phyloP scores from a whole-genome alignment of 2,888 invertebrate genomes.

The Phengaris alcon region DNA sequence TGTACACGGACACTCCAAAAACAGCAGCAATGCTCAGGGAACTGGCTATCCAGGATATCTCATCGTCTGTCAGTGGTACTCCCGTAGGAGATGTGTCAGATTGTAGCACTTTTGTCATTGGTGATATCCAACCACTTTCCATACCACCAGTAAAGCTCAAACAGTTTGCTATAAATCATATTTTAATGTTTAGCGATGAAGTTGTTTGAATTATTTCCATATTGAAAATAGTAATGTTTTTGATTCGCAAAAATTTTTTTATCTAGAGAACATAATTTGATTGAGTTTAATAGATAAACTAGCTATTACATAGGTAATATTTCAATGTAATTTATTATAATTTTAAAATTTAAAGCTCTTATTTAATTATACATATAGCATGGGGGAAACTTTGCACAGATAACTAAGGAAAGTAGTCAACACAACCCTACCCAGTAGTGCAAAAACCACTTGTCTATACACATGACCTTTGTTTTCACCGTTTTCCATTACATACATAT shows the following conservation, averaged over 20 bases:
- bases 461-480: constrained; percentile 36
- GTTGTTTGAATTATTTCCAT: too few species aligned
- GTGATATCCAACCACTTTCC: constrained; percentile 63
- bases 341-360: too few species aligned
- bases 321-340: too few species aligned
- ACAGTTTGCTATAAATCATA: constrained; percentile 54
- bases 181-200: background rate
- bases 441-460: constrained; percentile 40
- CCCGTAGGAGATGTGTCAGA: constrained; percentile 50
- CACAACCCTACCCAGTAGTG: constrained; percentile 38
- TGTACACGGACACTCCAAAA: constrained; percentile 58
- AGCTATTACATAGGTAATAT: too few species aligned
- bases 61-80: constrained; percentile 48
- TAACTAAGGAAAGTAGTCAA: background rate
- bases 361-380: too few species aligned
- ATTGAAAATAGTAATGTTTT: too few species aligned
- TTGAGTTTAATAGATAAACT: too few species aligned
- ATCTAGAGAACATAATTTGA: too few species aligned
- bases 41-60: constrained; percentile 62
- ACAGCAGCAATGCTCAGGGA: constrained; percentile 56
- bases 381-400: too few species aligned
- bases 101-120: constrained; percentile 55
- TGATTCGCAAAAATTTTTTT: too few species aligned
- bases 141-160: constrained; percentile 58
- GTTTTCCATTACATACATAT: background rate